Conservation (phyloP, 2,113 vertebrate genomes). For the Poicephalus gulielmi region DNA sequence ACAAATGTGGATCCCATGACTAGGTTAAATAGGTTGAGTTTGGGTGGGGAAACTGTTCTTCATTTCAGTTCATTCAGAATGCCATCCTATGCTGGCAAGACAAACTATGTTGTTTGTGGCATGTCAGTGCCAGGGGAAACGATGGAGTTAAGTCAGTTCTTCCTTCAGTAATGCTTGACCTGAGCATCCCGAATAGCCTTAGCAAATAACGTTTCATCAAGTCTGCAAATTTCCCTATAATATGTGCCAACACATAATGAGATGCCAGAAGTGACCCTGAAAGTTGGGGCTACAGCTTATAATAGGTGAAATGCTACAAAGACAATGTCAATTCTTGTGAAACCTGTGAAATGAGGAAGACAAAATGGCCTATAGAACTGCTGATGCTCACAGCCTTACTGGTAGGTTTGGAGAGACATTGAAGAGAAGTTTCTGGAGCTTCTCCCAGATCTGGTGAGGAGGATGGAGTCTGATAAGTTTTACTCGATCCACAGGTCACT, state of each 20-base stretch:
- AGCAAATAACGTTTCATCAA: not conserved
- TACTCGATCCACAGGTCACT: not conserved
- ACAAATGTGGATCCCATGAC: not conserved
- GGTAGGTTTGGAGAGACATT: rapidly evolving
- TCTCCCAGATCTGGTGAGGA: not conserved
- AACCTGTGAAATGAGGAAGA: not conserved
- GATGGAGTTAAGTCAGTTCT: not conserved
- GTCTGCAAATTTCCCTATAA: not conserved
- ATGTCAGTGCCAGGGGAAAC: rapidly evolving
- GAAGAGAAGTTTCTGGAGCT: not conserved
- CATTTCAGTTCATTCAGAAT: not conserved
- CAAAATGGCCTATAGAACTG: rapidly evolving
- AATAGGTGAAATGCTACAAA: not conserved
- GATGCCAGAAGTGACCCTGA: not conserved
- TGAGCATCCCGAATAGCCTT: not conserved
- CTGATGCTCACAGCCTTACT: not conserved
- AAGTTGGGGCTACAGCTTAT: not conserved
- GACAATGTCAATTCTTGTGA: not conserved
- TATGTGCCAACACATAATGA: not conserved
- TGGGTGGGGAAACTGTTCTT: not conserved
- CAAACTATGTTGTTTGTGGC: not conserved
- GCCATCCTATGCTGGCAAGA: not conserved
- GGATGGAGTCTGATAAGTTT: not conserved
- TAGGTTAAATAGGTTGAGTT: not conserved
- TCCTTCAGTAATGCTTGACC: not conserved